Percentiles rank a stretch among this genome's conserved stretches.
phyloP scores from a whole-genome alignment of 2,888 invertebrate species.

The Hyppa rectilinea region DNA sequence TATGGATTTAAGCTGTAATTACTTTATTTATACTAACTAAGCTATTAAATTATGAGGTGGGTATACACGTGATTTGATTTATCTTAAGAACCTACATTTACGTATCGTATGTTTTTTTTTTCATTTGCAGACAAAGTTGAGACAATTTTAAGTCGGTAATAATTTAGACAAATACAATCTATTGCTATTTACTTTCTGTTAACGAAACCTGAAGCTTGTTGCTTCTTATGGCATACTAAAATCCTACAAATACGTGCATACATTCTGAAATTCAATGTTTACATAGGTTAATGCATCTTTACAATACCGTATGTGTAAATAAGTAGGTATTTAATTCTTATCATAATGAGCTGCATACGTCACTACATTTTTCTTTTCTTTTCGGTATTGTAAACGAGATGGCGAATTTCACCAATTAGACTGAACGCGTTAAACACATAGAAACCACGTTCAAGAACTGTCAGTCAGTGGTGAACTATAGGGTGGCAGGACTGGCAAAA shows the following conservation, averaged over 20 bases:
- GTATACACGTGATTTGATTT: not conserved
- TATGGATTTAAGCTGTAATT: not conserved
- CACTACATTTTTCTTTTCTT: not conserved
- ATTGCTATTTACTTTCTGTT: constrained; percentile 5
- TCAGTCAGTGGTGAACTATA: too few species aligned
- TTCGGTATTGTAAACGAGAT: constrained; percentile 21
- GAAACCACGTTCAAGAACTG: too few species aligned
- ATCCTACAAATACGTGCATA: not conserved
- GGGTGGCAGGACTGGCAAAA: too few species aligned
- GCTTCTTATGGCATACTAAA: not conserved
- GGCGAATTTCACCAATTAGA: too few species aligned
- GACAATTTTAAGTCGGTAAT: not conserved
- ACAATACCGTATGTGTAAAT: not conserved
- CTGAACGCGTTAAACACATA: too few species aligned
- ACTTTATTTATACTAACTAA: not conserved
- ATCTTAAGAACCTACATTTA: not conserved
- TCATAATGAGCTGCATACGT: constrained; percentile 15
- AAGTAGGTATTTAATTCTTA: not conserved
- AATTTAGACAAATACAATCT: not conserved
- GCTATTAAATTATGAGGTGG: not conserved
- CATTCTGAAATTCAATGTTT: constrained; percentile 1
- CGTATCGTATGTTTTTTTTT: not conserved
- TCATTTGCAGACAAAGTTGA: not conserved
- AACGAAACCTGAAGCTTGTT: not conserved
- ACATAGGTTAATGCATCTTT: not conserved